Percentiles rank a stretch among this genome's conserved stretches.
Evolutionary conservation across 2,888 invertebrate species (phyloP).

Genomic region (Thymelicus acteon): DNA sequence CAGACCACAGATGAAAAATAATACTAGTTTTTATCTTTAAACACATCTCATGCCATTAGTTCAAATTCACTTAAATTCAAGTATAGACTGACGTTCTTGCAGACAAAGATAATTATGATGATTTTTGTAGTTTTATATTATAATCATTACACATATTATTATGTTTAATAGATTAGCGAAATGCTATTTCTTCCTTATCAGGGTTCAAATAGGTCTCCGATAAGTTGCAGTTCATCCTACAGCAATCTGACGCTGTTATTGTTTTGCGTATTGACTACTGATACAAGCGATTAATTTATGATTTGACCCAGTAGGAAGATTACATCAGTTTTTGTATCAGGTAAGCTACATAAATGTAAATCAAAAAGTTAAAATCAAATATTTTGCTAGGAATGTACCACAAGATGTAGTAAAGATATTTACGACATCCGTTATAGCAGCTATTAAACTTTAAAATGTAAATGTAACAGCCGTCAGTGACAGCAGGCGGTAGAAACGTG

Average conservation of each 20-base stretch:
- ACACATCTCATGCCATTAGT: no score
- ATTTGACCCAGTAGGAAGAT: not conserved
- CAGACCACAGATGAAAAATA: no score
- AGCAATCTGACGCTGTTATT: constrained; percentile 1
- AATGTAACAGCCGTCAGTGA: constrained; percentile 11
- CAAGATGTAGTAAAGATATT: not conserved
- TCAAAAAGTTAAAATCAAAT: not conserved
- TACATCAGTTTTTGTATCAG: not conserved
- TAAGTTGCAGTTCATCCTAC: constrained; percentile 41
- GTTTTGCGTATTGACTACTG: not conserved
- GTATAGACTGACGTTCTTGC: no score
- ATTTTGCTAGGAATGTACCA: not conserved
- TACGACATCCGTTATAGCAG: constrained; percentile 5
- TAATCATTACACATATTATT: not conserved
- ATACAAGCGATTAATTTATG: not conserved
- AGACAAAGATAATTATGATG: not conserved
- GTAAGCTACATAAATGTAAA: not conserved
- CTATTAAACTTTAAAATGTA: constrained; percentile 2
- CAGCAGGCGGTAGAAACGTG: constrained; percentile 30
- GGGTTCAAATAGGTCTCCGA: constrained; percentile 47
- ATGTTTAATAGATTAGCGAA: constrained; percentile 6
- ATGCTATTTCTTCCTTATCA: constrained; percentile 2
- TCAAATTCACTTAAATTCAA: no score
- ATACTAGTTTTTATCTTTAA: no score
- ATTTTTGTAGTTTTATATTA: not conserved